Evolutionary conservation across 2,113 vertebrate genomes (phyloP), one percentile per base, ranked within the genome.

Genomic region (Corythornis madagascariensis): DNA sequence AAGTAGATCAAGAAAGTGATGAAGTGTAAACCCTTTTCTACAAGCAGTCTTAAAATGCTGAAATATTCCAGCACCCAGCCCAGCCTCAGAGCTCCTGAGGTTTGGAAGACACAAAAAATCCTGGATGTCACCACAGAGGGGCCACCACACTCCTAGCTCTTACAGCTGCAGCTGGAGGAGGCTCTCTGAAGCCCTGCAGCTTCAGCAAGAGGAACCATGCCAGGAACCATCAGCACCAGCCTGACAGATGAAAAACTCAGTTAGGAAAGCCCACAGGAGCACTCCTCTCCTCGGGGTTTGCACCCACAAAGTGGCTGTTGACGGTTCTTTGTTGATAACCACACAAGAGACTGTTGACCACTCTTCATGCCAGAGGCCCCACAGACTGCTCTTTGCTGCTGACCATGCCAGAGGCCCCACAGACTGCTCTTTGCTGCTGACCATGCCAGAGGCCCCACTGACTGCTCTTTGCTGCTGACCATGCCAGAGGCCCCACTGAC

Each of bases 181-280:
- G 12, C 18, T 64, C 43, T 47, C 7, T 28, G 5, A 18, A 52
- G 20, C 24, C 18, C 24, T 6, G 38, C 19, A 4, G 28, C 70
- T 85, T 16, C 47, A 19, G 33, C 19, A 43, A n/a, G 11, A 53
- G 38, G 50, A 72, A 22, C 33, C 11, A 2, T 10, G 10, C 61
- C 2, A 52, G 17, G 64, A 11, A 31, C 16, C 16, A 11, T 1
- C 20, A 5, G 29, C 1, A 2, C 3, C 31, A 4, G 9, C 14
- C 2, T 1, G 35, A 55, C 16, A 73, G 64, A 38, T 3, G 9
- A 40, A 53, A 82, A 83, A 25, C 17, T 17, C 69, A 21, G 59
- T 40, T 6, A 7, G 25, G 28, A 31, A 55, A 69, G 38, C 56
- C 20, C 13, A 4, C 4, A 6, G 64, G 50, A 77, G 28, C 13